phyloP scores from a whole-genome alignment of 2,888 invertebrate species.

The Drosophila borealis region DNA sequence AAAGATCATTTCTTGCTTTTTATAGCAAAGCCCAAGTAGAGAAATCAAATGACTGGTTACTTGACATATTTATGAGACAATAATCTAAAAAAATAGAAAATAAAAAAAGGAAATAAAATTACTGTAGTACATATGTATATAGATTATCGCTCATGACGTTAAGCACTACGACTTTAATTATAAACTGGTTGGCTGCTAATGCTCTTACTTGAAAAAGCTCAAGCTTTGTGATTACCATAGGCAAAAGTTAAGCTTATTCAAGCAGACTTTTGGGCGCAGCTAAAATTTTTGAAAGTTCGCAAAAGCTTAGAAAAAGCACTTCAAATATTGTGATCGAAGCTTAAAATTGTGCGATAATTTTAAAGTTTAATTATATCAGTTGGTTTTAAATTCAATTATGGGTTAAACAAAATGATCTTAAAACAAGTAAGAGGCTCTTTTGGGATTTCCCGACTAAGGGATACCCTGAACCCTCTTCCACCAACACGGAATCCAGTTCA shows the following conservation, averaged over 20 bases:
- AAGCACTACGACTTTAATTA: slow-evolving; percentile 33
- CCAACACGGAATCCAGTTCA: too few relatives aligned
- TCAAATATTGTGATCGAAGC: not conserved
- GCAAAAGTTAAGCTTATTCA: not conserved
- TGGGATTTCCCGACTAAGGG: too few relatives aligned
- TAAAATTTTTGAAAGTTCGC: slow-evolving; percentile 1
- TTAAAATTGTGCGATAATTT: too few relatives aligned
- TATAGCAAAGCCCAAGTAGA: slow-evolving; percentile 24
- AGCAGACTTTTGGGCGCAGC: slow-evolving; percentile 6
- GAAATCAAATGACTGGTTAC: slow-evolving; percentile 34
- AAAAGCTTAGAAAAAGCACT: not conserved
- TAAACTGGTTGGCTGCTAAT: slow-evolving; percentile 21
- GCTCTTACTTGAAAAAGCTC: slow-evolving; percentile 10
- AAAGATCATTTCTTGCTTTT: slow-evolving; percentile 31
- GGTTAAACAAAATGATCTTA: too few relatives aligned
- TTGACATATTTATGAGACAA: slow-evolving; percentile 22
- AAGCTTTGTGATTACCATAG: not conserved
- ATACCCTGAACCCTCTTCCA: too few relatives aligned
- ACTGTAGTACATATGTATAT: not conserved
- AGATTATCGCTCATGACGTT: slow-evolving; percentile 13
- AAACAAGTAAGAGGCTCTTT: too few relatives aligned
- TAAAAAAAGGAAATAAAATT: not conserved
- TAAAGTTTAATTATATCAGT: too few relatives aligned
- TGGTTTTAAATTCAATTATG: too few relatives aligned
- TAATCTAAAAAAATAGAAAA: slow-evolving; percentile 5